Percentiles rank a stretch among this genome's conserved stretches.
phyloP scores from a whole-genome alignment of 2,113 vertebrate species.

The Colinus virginianus region DNA sequence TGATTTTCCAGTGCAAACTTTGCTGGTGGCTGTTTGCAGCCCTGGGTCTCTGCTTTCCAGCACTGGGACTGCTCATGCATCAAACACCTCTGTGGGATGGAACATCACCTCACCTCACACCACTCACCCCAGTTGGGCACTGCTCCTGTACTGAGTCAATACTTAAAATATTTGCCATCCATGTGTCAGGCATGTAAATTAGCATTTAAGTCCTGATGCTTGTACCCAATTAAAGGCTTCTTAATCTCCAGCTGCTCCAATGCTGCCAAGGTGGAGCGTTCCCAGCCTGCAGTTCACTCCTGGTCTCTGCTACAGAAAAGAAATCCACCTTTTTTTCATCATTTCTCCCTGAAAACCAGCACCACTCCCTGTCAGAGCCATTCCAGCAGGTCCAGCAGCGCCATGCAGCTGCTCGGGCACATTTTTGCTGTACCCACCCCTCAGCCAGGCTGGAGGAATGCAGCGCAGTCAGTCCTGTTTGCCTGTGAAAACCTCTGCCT shows the following conservation, averaged over 20 bases:
- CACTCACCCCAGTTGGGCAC: not conserved
- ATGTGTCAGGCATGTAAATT: not conserved
- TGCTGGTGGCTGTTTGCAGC: not conserved
- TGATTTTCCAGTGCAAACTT: not conserved
- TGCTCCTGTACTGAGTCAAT: not conserved
- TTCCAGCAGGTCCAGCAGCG: not conserved
- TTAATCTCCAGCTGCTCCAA: not conserved
- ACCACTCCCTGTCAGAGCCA: not conserved
- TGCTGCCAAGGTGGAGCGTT: not conserved
- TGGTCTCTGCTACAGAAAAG: not conserved
- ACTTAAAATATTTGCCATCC: not conserved
- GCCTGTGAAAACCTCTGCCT: not conserved
- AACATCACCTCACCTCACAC: not conserved
- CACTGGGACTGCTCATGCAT: accelerated
- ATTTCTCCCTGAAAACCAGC: not conserved
- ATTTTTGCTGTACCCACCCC: not conserved
- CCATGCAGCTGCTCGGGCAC: not conserved
- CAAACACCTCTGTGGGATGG: not conserved
- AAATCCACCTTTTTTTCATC: accelerated
- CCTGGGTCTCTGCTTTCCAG: not conserved
- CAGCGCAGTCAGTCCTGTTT: not conserved
- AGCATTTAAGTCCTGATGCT: not conserved
- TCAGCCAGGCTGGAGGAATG: not conserved
- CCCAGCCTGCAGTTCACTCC: accelerated
- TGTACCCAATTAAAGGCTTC: not conserved